Evolutionary conservation across 2,797 vertebrate species (phyloP).

Genomic region (Taenioides sp.): DNA sequence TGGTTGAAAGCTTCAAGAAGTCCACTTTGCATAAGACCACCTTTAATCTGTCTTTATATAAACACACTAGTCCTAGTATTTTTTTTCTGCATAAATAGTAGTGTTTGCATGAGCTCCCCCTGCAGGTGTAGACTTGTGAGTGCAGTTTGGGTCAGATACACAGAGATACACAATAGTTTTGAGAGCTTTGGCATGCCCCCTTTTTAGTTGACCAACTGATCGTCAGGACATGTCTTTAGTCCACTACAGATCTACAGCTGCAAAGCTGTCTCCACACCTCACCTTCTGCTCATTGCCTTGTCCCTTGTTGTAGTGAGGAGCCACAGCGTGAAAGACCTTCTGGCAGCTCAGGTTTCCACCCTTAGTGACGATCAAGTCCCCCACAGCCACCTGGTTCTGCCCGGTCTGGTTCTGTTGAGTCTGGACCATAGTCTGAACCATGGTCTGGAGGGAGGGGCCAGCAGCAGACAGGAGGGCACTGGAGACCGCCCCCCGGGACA

Average conservation of each 20-base stretch:
- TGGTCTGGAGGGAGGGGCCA: constrained; percentile 77
- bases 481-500: constrained; percentile 80
- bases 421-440: constrained; percentile 74
- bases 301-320: constrained; percentile 63
- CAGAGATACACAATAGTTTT: too few relatives aligned
- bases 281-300: constrained; percentile 68
- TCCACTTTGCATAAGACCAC: too few relatives aligned
- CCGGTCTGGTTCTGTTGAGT: neutral
- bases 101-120: too few relatives aligned
- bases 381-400: neutral
- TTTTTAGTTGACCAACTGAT: too few relatives aligned
- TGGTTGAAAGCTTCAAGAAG: too few relatives aligned
- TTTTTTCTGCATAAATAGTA: too few relatives aligned
- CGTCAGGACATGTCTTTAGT: too few relatives aligned
- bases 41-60: too few relatives aligned
- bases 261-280: neutral
- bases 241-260: neutral
- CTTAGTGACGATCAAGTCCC: constrained; percentile 73
- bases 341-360: constrained; percentile 75
- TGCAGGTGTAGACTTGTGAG: too few relatives aligned
- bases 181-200: too few relatives aligned
- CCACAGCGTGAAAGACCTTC: constrained; percentile 78
- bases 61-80: too few relatives aligned
- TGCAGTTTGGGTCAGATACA: too few relatives aligned
- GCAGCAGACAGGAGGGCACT: constrained; percentile 76